These are phyloP conservation scores for Selene dorsalis DNA, from an alignment of 2,797 vertebrate species.

Conservation along the genomic window DNA sequence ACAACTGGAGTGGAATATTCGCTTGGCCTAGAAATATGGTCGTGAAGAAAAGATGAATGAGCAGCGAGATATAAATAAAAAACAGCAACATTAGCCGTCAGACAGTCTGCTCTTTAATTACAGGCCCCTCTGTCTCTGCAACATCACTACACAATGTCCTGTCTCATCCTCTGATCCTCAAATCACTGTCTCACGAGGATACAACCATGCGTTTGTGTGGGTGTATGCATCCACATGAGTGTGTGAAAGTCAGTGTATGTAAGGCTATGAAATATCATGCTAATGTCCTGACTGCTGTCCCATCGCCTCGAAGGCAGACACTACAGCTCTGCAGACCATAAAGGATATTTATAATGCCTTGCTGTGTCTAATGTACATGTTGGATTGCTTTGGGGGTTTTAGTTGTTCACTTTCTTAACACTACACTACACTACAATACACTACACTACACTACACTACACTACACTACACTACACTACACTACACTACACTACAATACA, in stretches of 20 bases:
- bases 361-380: constrained; percentile 27
- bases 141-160: constrained; percentile 26
- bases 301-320: constrained; percentile 23
- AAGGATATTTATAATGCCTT: constrained; percentile 41
- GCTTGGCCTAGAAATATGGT: constrained; percentile 81
- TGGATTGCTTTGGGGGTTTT: constrained; percentile 27
- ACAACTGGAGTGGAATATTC: constrained; percentile 82
- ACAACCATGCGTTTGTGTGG: constrained; percentile 17
- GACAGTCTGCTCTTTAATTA: constrained; percentile 67
- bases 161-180: constrained; percentile 52
- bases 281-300: constrained; percentile 3
- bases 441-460: no score
- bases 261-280: constrained; percentile 21
- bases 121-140: constrained; percentile 37
- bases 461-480: no score
- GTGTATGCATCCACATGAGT: constrained; percentile 2
- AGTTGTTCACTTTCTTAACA: constrained; percentile 38
- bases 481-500: no score
- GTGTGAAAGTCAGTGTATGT: constrained; percentile 14
- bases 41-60: constrained; percentile 82
- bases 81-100: constrained; percentile 54
- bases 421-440: background rate
- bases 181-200: constrained; percentile 20
- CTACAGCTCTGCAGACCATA: constrained; percentile 24
- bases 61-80: constrained; percentile 65